Evolutionary conservation across 2,888 invertebrate genomes (phyloP).

Genomic region (Heliconius erato): DNA sequence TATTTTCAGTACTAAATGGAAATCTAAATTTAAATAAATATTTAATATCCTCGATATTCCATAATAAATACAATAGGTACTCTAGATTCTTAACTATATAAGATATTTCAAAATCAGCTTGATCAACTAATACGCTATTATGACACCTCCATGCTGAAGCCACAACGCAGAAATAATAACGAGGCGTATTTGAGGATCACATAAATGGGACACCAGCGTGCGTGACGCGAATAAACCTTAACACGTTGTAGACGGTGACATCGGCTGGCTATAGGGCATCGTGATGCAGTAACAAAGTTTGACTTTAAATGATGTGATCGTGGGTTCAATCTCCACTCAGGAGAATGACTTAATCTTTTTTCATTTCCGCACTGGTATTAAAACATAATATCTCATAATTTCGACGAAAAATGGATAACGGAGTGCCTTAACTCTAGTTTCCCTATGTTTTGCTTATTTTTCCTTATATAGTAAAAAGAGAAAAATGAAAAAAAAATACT

Average conservation of each 20-base stretch:
- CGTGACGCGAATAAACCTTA: constrained; percentile 49
- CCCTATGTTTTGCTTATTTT: background rate
- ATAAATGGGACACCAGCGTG: constrained; percentile 44
- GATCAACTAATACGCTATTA: constrained; percentile 28
- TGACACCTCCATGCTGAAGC: constrained; percentile 40
- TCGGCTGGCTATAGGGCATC: too few relatives aligned
- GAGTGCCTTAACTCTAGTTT: background rate
- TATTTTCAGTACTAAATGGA: too few relatives aligned
- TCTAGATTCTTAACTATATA: background rate
- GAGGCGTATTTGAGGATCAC: constrained; percentile 49
- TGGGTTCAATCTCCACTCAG: background rate
- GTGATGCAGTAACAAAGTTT: background rate
- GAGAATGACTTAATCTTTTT: too few relatives aligned
- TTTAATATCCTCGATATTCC: too few relatives aligned
- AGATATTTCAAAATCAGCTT: background rate
- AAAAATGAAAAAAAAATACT: constrained; percentile 5
- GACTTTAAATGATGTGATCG: background rate
- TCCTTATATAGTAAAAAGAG: background rate
- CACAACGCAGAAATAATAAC: constrained; percentile 46
- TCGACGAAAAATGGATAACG: too few relatives aligned
- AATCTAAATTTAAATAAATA: too few relatives aligned
- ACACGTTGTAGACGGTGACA: background rate
- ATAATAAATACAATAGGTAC: too few relatives aligned
- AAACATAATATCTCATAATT: too few relatives aligned
- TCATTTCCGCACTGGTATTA: too few relatives aligned